Evolutionary conservation across 2,888 invertebrate genomes (phyloP).

Genomic region (Alloscopus bannaensis): DNA sequence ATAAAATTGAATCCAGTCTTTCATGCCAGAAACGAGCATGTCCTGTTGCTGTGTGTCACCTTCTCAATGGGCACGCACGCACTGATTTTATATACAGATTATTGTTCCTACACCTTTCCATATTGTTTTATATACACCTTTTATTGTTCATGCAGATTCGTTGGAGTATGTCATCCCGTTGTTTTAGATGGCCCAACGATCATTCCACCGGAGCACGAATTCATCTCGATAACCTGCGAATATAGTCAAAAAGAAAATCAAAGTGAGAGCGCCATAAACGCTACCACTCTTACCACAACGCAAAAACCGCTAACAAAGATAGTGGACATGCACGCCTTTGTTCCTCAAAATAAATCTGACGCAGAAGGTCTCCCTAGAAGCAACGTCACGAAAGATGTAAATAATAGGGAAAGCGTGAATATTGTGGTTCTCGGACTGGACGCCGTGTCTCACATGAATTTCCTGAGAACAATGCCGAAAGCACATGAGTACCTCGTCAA

Average conservation of each 20-base stretch:
- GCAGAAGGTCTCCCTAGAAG: no score
- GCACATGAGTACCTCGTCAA: slow-evolving; percentile 80
- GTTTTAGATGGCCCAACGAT: no score
- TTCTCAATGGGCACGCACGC: no score
- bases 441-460: slow-evolving; percentile 89
- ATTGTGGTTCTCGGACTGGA: slow-evolving; percentile 90
- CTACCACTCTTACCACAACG: no score
- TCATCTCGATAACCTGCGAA: slow-evolving; percentile 57
- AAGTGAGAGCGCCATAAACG: no score
- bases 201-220: slow-evolving; percentile 42
- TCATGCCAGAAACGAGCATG: no score
- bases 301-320: slow-evolving; percentile 2
- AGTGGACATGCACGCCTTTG: slow-evolving; percentile 63
- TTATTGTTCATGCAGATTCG: slow-evolving; percentile 5
- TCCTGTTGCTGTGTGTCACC: no score
- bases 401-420: slow-evolving; percentile 76
- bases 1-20: no score
- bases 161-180: slow-evolving; percentile 7
- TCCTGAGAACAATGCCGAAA: slow-evolving; percentile 79
- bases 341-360: slow-evolving; percentile 54
- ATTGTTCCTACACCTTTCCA: no score
- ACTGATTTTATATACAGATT: no score
- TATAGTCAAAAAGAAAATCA: neutral
- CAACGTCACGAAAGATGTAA: neutral
- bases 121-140: no score